Percentiles rank a stretch among this genome's conserved stretches.
Evolutionary conservation across 1,140 invertebrate species (phyloP).

Genomic region (Himalopsyche phryganea): DNA sequence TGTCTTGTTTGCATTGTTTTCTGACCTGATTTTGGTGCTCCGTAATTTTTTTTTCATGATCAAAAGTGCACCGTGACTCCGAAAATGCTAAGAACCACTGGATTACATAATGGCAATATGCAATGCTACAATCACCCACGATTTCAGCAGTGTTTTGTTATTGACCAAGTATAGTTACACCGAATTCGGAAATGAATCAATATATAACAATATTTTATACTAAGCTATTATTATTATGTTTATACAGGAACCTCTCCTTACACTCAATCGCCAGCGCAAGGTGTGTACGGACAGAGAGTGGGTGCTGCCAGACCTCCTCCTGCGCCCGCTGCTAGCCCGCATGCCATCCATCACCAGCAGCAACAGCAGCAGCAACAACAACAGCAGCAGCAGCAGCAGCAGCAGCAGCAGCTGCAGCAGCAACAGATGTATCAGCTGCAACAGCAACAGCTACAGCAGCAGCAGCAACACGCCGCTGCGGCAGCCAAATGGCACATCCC

Average conservation of each 20-base stretch:
- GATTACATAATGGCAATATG: too few species aligned
- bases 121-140: too few species aligned
- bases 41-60: too few species aligned
- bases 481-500: constrained; percentile 65
- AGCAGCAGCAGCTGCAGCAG: constrained; percentile 27
- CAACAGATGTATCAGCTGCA: constrained; percentile 25
- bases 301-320: not conserved
- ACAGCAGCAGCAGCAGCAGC: constrained; percentile 26
- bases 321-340: constrained; percentile 30
- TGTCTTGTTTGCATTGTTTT: too few species aligned
- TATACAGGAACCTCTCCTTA: constrained; percentile 3
- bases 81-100: too few species aligned
- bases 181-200: too few species aligned
- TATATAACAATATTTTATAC: too few species aligned
- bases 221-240: too few species aligned
- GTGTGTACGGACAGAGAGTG: constrained; percentile 25
- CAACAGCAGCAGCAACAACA: constrained; percentile 33
- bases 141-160: too few species aligned
- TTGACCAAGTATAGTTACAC: too few species aligned
- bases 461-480: constrained; percentile 24
- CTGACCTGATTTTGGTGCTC: too few species aligned
- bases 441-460: constrained; percentile 29
- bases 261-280: constrained; percentile 19
- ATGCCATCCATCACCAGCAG: constrained; percentile 35
- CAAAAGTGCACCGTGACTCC: too few species aligned